These are phyloP conservation scores for Tamandua tetradactyla DNA, from an alignment of 2,797 vertebrate genomes.

Conservation along the genomic window DNA sequence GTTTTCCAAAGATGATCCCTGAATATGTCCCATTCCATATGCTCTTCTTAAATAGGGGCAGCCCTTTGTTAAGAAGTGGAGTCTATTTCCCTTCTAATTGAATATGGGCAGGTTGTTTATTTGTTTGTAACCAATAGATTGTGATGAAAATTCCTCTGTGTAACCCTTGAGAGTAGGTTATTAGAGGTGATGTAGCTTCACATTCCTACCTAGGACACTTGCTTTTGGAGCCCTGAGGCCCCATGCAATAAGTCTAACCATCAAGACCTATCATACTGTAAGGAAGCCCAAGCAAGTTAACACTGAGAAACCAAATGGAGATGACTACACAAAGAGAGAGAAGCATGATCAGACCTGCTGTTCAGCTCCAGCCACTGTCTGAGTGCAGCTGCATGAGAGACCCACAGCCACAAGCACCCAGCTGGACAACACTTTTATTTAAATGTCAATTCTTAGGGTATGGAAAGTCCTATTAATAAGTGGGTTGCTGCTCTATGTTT, in stretches of 20 bases:
- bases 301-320: neutral
- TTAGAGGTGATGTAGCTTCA: neutral
- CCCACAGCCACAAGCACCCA: neutral
- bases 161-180: neutral
- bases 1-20: neutral
- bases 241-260: neutral
- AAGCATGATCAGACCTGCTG: fast-evolving
- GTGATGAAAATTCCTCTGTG: neutral
- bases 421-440: neutral
- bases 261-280: neutral
- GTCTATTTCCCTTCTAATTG: neutral
- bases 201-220: neutral
- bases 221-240: neutral
- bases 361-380: neutral
- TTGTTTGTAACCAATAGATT: neutral
- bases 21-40: neutral
- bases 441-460: neutral
- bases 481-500: neutral
- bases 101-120: neutral
- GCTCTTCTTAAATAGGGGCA: neutral
- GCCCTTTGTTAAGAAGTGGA: neutral
- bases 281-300: neutral
- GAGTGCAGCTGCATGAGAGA: neutral
- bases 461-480: neutral
- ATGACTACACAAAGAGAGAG: neutral